These are phyloP conservation scores for Procapra przewalskii DNA, from an alignment of 2,113 vertebrate species.

Conservation along the genomic window DNA sequence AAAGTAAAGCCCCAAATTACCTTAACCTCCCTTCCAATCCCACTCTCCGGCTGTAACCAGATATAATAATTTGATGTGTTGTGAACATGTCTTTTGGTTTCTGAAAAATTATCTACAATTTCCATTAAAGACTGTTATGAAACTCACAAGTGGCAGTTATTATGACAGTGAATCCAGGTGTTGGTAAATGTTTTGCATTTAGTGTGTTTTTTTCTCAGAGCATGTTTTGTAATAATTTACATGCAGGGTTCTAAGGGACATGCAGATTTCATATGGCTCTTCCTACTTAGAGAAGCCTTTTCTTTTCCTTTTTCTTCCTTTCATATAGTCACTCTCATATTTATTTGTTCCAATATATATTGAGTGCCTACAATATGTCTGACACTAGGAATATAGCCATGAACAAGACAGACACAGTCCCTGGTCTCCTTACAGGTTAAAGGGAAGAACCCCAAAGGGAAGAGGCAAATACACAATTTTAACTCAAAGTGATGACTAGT, in stretches of 20 bases:
- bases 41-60: not conserved
- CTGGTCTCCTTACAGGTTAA: not conserved
- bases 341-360: not conserved
- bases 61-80: not conserved
- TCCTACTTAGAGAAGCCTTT: not conserved
- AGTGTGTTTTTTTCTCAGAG: not conserved
- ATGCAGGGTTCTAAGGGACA: not conserved
- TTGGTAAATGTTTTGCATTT: not conserved
- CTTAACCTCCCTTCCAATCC: not conserved
- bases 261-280: not conserved
- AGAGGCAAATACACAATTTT: not conserved
- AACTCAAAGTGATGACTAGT: not conserved
- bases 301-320: not conserved
- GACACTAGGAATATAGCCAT: not conserved
- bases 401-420: not conserved
- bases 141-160: not conserved
- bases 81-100: not conserved
- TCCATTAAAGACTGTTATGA: not conserved
- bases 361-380: not conserved
- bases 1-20: not conserved
- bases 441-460: not conserved
- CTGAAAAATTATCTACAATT: not conserved
- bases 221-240: not conserved
- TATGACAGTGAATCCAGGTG: not conserved
- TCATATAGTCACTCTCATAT: not conserved